These are phyloP conservation scores for Tupiocoris notatus DNA, from an alignment of 2,888 invertebrate species.

Conservation along the genomic window DNA sequence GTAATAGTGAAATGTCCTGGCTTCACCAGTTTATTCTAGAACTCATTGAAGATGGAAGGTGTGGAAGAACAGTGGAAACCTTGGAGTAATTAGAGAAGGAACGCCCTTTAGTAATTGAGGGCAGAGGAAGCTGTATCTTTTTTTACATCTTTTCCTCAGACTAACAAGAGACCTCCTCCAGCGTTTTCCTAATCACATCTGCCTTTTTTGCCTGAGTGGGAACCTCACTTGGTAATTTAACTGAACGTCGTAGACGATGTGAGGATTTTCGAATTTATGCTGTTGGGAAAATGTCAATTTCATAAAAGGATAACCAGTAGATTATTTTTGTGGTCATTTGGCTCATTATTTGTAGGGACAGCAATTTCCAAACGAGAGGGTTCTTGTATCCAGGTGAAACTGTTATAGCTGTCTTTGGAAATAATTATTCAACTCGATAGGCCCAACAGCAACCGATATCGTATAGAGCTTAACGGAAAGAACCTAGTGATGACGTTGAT, in stretches of 20 bases:
- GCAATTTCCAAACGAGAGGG: no score
- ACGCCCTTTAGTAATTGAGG: background rate
- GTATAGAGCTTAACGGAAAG: no score
- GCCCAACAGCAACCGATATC: no score
- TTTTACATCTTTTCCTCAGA: background rate
- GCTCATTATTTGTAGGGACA: no score
- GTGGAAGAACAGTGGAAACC: background rate
- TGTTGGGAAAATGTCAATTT: no score
- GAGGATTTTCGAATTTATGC: background rate
- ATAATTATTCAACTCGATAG: no score
- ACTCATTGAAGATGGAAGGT: background rate
- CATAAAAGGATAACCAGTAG: no score
- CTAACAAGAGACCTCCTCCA: background rate
- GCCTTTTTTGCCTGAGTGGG: background rate
- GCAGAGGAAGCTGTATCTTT: background rate
- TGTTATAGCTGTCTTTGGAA: no score
- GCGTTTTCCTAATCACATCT: background rate
- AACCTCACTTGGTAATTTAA: background rate
- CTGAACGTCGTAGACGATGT: background rate
- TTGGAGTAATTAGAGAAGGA: background rate
- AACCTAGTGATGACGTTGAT: no score
- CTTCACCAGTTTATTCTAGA: background rate
- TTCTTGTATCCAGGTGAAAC: no score
- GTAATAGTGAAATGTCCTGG: background rate
- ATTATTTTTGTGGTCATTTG: no score